phyloP scores from a whole-genome alignment of 2,113 vertebrate species.

The Bos indicus region DNA sequence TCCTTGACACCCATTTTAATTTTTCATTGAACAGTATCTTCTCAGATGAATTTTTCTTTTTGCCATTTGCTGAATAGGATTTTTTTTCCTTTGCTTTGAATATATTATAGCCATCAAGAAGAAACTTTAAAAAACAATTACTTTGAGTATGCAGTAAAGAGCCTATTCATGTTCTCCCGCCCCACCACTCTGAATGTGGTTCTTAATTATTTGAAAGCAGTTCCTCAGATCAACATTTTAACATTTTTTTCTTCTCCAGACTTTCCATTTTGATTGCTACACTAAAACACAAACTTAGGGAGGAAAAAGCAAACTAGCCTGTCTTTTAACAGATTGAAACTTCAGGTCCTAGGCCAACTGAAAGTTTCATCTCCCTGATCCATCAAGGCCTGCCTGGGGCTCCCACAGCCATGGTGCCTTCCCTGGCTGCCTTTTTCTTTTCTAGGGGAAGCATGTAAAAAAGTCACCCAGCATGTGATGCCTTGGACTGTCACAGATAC shows the following conservation, averaged over 20 bases:
- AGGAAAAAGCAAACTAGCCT: neutral
- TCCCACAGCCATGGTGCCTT: neutral
- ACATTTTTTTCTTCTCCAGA: conserved; percentile 7
- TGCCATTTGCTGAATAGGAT: neutral
- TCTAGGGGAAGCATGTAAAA: neutral
- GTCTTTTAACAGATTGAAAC: neutral
- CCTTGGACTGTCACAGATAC: neutral
- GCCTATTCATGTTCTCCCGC: neutral
- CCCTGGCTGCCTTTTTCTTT: neutral
- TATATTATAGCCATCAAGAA: neutral
- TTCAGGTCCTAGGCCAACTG: neutral
- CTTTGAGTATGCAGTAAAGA: neutral
- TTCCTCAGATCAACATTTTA: neutral
- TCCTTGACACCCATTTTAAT: neutral
- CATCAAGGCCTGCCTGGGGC: neutral
- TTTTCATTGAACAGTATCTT: conserved; percentile 9
- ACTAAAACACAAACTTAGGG: neutral
- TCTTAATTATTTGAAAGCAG: conserved; percentile 36
- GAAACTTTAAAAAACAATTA: neutral
- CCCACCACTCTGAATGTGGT: neutral
- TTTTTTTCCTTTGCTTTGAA: neutral
- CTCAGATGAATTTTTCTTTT: conserved; percentile 18
- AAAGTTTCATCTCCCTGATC: neutral
- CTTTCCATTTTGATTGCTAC: neutral
- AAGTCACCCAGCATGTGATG: neutral